Evolutionary conservation across 2,113 vertebrate genomes (phyloP).

Genomic region (Anas platyrhynchos): DNA sequence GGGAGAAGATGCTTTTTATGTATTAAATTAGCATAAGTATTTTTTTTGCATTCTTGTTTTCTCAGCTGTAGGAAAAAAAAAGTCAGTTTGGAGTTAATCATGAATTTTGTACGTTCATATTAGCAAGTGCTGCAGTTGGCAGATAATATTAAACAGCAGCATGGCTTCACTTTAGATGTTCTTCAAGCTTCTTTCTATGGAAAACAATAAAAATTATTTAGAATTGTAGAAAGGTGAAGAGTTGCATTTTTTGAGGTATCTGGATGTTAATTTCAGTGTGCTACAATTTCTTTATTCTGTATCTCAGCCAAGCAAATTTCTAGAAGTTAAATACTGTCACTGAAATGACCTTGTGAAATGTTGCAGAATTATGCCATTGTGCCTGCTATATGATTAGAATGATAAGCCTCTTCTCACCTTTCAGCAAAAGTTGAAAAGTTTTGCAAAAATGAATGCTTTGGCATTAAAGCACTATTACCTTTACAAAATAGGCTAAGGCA

Average conservation of each 20-base stretch:
- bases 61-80: neutral
- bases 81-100: neutral
- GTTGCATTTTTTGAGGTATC: neutral
- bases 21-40: neutral
- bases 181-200: neutral
- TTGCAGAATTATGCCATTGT: neutral
- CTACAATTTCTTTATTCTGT: neutral
- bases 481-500: neutral
- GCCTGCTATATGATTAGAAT: neutral
- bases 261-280: neutral
- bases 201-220: neutral
- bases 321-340: neutral
- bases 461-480: neutral
- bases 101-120: neutral
- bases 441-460: neutral
- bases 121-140: neutral
- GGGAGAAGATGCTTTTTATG: neutral
- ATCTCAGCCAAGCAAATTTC: neutral
- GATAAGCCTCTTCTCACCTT: neutral
- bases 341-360: neutral
- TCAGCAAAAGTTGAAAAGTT: neutral
- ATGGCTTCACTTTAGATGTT: neutral
- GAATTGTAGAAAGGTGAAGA: neutral
- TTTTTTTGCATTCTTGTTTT: neutral
- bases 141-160: neutral